Percentiles rank a stretch among this genome's conserved stretches.
phyloP scores from a whole-genome alignment of 2,888 invertebrate genomes.

The Flexamia atlantica region DNA sequence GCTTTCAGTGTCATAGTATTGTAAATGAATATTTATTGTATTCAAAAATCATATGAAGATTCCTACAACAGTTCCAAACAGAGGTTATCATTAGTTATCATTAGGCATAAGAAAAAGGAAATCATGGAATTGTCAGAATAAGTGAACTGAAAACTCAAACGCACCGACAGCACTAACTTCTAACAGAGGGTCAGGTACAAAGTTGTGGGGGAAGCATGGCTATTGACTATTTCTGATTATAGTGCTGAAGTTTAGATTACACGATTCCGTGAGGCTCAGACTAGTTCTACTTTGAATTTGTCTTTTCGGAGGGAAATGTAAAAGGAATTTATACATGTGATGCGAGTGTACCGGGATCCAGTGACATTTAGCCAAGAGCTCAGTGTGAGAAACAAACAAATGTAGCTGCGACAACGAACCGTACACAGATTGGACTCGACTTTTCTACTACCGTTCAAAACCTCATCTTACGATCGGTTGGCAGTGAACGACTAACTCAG shows the following conservation, averaged over 20 bases:
- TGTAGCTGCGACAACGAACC: constrained; percentile 17
- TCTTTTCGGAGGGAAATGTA: constrained; percentile 18
- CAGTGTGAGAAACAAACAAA: not conserved
- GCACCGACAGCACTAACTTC: constrained; percentile 21
- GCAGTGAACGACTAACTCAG: constrained; percentile 49
- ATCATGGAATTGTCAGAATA: not conserved
- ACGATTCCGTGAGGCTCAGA: not conserved
- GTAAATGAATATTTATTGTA: too few species aligned
- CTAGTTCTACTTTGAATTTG: constrained; percentile 31
- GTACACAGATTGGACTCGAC: constrained; percentile 34
- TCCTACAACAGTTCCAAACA: too few species aligned
- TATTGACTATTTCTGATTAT: not conserved
- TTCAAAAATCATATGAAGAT: too few species aligned
- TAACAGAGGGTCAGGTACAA: constrained; percentile 48
- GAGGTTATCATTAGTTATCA: too few species aligned
- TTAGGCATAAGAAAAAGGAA: too few species aligned
- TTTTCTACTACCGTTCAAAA: constrained; percentile 30
- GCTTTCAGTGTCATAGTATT: too few species aligned
- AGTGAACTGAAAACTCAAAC: constrained; percentile 21
- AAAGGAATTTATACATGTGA: constrained; percentile 42
- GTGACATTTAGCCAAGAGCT: not conserved
- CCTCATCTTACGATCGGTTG: constrained; percentile 41
- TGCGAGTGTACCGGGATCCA: not conserved
- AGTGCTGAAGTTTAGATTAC: constrained; percentile 5
- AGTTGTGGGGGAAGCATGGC: constrained; percentile 29